Percentiles rank a stretch among this genome's conserved stretches.
Conservation (phyloP, 2,797 vertebrate species). For the Cygnus olor region DNA sequence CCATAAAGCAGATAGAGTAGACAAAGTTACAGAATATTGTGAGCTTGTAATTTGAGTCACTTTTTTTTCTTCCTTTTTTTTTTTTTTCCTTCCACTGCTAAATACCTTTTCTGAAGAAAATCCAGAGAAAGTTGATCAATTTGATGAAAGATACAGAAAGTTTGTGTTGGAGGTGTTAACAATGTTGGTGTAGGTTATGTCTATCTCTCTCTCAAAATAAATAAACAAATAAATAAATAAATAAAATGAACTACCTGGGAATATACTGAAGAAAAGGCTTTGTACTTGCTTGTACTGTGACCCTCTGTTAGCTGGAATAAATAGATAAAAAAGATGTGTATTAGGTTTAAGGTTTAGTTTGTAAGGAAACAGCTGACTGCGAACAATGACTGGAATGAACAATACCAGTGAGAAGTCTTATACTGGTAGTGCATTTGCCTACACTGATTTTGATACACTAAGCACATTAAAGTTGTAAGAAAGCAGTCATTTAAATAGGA, state of each 20-base stretch:
- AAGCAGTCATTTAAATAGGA: not conserved
- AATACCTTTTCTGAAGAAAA: not conserved
- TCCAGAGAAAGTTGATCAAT: not conserved
- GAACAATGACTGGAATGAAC: not conserved
- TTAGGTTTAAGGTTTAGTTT: not conserved
- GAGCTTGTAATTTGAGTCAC: not conserved
- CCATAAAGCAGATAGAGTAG: not conserved
- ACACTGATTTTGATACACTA: not conserved
- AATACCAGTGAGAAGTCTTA: not conserved
- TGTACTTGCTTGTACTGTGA: not conserved
- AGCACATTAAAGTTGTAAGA: not conserved
- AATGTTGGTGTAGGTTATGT: not conserved
- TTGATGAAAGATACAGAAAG: not conserved
- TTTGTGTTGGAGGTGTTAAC: not conserved
- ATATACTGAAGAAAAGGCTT: not conserved
- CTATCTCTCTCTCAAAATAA: not conserved
- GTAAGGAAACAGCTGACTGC: not conserved
- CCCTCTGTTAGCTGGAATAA: not conserved
- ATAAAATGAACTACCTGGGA: not conserved
- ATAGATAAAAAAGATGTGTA: not conserved
- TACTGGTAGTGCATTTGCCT: not conserved
- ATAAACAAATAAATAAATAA: not conserved
- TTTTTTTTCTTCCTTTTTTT: not conserved
- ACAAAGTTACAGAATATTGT: not conserved
- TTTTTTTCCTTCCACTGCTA: not conserved